A percentile compares a stretch with the other conserved stretches of the same genome.
Conservation (phyloP, 2,888 invertebrate species). For the Hyalella azteca region DNA sequence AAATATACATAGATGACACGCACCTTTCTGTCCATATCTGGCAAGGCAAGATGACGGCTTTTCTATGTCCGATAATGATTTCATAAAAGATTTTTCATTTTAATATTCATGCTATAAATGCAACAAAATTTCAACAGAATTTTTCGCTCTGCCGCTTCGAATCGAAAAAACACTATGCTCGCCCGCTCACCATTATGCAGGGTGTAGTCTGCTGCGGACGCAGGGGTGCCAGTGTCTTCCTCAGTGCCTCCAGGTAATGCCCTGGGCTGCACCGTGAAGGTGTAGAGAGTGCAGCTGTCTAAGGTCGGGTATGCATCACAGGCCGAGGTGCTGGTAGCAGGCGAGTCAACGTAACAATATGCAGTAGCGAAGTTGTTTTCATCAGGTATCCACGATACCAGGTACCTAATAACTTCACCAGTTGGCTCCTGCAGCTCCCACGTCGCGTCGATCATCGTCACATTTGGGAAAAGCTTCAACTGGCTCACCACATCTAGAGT, state of each 20-base stretch:
- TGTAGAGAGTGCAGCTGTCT: slow-evolving; percentile 33
- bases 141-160: too few species aligned
- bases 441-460: neutral
- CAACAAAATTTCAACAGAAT: too few species aligned
- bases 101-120: too few species aligned
- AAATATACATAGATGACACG: too few species aligned
- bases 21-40: too few species aligned
- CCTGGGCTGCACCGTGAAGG: slow-evolving; percentile 35
- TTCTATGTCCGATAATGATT: too few species aligned
- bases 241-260: neutral
- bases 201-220: neutral
- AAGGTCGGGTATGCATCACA: neutral
- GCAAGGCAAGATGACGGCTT: too few species aligned
- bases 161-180: too few species aligned
- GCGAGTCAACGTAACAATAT: neutral
- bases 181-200: too few species aligned
- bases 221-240: slow-evolving; percentile 2
- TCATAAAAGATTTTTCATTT: too few species aligned
- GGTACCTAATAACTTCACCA: neutral
- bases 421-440: slow-evolving; percentile 6
- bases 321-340: neutral
- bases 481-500: neutral
- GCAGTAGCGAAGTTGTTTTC: too few species aligned
- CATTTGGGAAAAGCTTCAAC: neutral
- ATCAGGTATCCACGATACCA: neutral